Evolutionary conservation across 2,888 invertebrate species (phyloP).

Genomic region (Coelinius sp.): DNA sequence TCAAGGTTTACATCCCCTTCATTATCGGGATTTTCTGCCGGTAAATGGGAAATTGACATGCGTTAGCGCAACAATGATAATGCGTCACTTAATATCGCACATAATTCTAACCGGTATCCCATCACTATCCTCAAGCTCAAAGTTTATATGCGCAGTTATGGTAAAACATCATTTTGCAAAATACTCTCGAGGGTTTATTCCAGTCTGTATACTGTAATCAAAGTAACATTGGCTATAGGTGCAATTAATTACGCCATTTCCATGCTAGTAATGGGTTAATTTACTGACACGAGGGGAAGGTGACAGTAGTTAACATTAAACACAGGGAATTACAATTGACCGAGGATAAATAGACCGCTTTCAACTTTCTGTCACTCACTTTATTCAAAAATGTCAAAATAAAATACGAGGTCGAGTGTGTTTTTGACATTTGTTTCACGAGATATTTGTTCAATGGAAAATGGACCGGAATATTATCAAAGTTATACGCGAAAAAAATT

Average conservation of each 20-base stretch:
- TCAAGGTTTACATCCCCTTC: constrained; percentile 18
- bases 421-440: too few relatives aligned
- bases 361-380: background rate
- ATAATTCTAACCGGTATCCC: constrained; percentile 22
- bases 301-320: background rate
- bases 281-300: background rate
- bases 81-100: constrained; percentile 14
- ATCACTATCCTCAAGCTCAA: constrained; percentile 21
- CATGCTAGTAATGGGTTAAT: constrained; percentile 1
- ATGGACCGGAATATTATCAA: background rate
- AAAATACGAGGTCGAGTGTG: background rate
- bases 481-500: background rate
- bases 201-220: background rate
- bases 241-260: background rate
- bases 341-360: background rate
- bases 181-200: background rate
- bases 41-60: constrained; percentile 20
- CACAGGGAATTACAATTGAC: background rate
- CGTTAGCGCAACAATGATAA: constrained; percentile 16
- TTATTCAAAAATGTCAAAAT: background rate
- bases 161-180: constrained; percentile 27
- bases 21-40: background rate
- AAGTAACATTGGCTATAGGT: background rate
- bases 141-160: constrained; percentile 33
- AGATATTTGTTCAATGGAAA: background rate